Conservation (phyloP, 2,113 vertebrate genomes). For the Indri indri region DNA sequence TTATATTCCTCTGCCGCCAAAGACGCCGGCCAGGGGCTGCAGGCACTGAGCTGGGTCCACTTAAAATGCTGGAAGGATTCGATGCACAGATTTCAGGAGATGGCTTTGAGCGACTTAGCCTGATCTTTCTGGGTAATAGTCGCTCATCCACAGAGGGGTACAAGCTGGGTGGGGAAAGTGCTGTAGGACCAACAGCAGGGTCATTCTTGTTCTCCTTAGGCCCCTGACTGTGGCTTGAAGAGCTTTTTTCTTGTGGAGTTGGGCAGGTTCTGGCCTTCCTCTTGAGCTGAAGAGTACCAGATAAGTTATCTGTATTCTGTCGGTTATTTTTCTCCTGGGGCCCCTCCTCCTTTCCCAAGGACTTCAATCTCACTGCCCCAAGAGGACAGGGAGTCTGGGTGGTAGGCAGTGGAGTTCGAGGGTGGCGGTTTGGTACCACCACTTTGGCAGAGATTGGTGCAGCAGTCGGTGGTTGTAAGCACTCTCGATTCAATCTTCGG, state of each 20-base stretch:
- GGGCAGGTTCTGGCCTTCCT: slow-evolving; percentile 50
- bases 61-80: neutral
- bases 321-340: fast-evolving
- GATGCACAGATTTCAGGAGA: neutral
- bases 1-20: slow-evolving; percentile 73
- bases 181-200: neutral
- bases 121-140: slow-evolving; percentile 76
- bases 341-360: fast-evolving
- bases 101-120: slow-evolving; percentile 74
- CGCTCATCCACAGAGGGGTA: slow-evolving; percentile 28
- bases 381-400: neutral
- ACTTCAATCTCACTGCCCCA: neutral
- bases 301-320: fast-evolving
- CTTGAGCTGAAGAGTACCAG: slow-evolving; percentile 36
- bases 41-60: slow-evolving; percentile 5
- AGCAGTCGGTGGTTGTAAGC: slow-evolving; percentile 18
- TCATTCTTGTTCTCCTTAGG: slow-evolving; percentile 38
- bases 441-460: slow-evolving; percentile 55
- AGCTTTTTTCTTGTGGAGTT: neutral
- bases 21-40: slow-evolving; percentile 64
- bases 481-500: slow-evolving; percentile 80
- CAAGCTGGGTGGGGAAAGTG: neutral
- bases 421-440: neutral
- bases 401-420: neutral
- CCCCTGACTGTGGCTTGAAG: slow-evolving; percentile 14